Base-by-base conservation (phyloP, 2,888 invertebrate genomes). In the Clanis bilineata region DNA sequence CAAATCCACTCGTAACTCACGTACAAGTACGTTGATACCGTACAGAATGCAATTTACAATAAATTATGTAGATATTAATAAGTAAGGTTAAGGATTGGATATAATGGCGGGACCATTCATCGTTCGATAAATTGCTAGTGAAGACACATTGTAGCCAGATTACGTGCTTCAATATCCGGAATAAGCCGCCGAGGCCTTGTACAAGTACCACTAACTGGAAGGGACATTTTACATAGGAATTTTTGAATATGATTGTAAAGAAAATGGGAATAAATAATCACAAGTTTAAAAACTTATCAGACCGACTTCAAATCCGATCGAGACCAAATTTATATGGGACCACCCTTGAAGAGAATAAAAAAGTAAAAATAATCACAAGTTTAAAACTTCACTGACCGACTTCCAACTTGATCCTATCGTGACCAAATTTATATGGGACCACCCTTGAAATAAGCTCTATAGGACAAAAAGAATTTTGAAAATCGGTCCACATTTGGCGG, bases 1-100 rank as follows among this genome's bases (percentile, higher is more conserved):
- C 54, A 43, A 44, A 43, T 28, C 59, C 22, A 44, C 23, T 32
- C 59, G 61, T 56, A 64, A 83, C 80, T 85, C 83, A 85, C 82
- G 84, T 84, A 82, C 82, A 81, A 12, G 9, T 10, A 12, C 9
- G 9, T 76, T 73, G 79, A 82, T 82, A 82, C 82, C 79, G 76
- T 84, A 80, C 82, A 83, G 81, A 89, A 90, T 90, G 91, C 89
- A 91, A 92, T 91, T 90, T 92, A 90, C 91, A 92, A 91, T 92
- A 92, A 92, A 92, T 92, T 92, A 91, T 85, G 84, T 82, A 84
- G 91, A 89, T 91, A 92, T 92, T 92, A 92, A 91, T 91, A 91
- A 90, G 88, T 84, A 81, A 86, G 88, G 88, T 87, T 88, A 90
- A 90, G 89, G 90, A 91, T 90, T 90, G 84, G 82, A 88, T 90